Conservation (phyloP, 1,140 invertebrate genomes). For the Drosophila kikkawai region DNA sequence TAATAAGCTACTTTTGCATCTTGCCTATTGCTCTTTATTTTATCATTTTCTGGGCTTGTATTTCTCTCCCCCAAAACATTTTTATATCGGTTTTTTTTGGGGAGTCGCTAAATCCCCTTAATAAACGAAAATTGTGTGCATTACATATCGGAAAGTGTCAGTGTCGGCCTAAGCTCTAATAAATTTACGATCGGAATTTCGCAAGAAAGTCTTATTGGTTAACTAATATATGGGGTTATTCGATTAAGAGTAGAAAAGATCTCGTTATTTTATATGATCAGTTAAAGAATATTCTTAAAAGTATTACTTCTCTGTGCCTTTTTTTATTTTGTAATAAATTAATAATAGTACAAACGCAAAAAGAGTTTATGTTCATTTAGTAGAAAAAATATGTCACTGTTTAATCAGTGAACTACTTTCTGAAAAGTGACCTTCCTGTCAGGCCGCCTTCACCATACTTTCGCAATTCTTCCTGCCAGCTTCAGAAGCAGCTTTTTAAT, state of each 20-base stretch:
- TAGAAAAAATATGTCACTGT: constrained; percentile 14
- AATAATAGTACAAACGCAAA: neutral
- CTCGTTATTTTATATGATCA: too few relatives aligned
- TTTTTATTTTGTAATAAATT: neutral
- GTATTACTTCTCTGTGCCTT: too few relatives aligned
- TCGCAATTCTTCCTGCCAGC: neutral
- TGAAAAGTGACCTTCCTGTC: constrained; percentile 7
- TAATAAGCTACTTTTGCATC: constrained; percentile 75
- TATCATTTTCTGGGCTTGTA: constrained; percentile 63
- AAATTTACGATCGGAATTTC: constrained; percentile 73
- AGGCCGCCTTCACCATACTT: neutral
- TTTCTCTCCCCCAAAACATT: constrained; percentile 41
- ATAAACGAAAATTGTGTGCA: constrained; percentile 73
- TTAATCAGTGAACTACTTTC: constrained; percentile 50
- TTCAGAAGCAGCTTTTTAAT: constrained; percentile 65
- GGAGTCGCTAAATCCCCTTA: constrained; percentile 66
- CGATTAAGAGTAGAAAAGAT: neutral
- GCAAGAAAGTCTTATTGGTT: constrained; percentile 57
- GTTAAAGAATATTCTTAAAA: neutral
- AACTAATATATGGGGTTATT: neutral
- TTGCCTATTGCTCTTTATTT: constrained; percentile 71
- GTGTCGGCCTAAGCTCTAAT: constrained; percentile 64
- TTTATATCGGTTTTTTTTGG: constrained; percentile 49
- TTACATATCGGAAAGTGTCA: constrained; percentile 59
- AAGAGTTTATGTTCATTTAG: too few relatives aligned